A percentile compares a stretch with the other conserved stretches of the same genome.
These are phyloP conservation scores for Hyphantria cunea DNA, from an alignment of 1,140 invertebrate genomes.

Conservation along the genomic window DNA sequence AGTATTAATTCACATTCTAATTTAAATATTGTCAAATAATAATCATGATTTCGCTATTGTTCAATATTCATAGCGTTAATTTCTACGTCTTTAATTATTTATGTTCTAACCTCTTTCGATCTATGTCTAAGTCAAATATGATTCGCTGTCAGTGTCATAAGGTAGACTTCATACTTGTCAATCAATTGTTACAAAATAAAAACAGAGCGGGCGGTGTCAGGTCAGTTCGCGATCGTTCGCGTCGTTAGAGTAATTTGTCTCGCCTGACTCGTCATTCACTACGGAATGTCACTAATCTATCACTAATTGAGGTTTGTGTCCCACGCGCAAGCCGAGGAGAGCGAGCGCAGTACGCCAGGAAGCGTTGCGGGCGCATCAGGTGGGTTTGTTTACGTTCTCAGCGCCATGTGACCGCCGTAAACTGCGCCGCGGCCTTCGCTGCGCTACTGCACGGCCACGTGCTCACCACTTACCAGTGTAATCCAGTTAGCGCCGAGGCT, in stretches of 20 bases:
- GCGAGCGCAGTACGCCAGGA: slow-evolving; percentile 1
- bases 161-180: neutral
- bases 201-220: slow-evolving; percentile 29
- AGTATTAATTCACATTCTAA: too few relatives aligned
- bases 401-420: slow-evolving; percentile 48
- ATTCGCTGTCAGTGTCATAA: slow-evolving; percentile 16
- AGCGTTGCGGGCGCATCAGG: slow-evolving; percentile 31
- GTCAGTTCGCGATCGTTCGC: slow-evolving; percentile 9
- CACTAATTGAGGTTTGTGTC: neutral
- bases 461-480: slow-evolving; percentile 41
- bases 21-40: too few relatives aligned
- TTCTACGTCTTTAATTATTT: too few relatives aligned
- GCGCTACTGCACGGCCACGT: slow-evolving; percentile 40
- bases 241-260: slow-evolving; percentile 7
- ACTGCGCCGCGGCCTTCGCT: slow-evolving; percentile 54
- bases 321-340: neutral
- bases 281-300: slow-evolving; percentile 20
- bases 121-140: too few relatives aligned
- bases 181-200: slow-evolving; percentile 30
- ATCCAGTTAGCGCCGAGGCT: slow-evolving; percentile 40
- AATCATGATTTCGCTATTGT: too few relatives aligned
- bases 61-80: too few relatives aligned
- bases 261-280: slow-evolving; percentile 6
- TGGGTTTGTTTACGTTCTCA: slow-evolving; percentile 41
- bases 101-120: too few relatives aligned